phyloP scores from a whole-genome alignment of 2,797 vertebrate genomes.

The Erithacus rubecula region DNA sequence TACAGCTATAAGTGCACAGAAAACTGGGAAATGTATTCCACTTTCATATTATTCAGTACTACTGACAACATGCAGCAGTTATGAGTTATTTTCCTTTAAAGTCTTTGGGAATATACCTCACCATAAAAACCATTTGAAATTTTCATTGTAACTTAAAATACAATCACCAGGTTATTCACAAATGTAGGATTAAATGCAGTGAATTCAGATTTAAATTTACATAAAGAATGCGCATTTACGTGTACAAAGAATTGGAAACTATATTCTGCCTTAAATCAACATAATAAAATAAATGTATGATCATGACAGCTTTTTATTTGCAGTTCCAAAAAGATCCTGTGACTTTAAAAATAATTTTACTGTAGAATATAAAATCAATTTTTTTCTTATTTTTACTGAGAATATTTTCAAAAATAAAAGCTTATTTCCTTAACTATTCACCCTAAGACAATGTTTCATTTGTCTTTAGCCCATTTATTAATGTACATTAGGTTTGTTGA shows the following conservation, averaged over 20 bases:
- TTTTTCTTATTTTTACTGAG: neutral
- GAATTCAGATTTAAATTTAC: neutral
- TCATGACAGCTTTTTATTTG: neutral
- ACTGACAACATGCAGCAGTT: neutral
- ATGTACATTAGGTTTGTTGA: neutral
- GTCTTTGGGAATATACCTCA: neutral
- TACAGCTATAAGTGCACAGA: neutral
- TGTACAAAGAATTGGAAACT: neutral
- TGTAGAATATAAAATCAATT: neutral
- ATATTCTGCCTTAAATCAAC: neutral
- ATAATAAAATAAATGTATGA: neutral
- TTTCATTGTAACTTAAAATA: neutral
- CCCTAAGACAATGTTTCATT: neutral
- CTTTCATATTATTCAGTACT: neutral
- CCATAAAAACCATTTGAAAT: neutral
- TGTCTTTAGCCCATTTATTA: neutral
- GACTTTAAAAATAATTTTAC: neutral
- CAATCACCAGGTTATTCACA: neutral
- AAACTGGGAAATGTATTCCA: neutral
- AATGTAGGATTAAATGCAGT: neutral
- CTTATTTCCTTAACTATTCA: neutral
- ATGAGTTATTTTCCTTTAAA: neutral
- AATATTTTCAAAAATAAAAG: neutral
- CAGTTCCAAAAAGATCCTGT: neutral
- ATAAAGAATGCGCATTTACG: neutral